Base-by-base conservation (phyloP, 2,113 vertebrate species). In the Sapajus apella region DNA sequence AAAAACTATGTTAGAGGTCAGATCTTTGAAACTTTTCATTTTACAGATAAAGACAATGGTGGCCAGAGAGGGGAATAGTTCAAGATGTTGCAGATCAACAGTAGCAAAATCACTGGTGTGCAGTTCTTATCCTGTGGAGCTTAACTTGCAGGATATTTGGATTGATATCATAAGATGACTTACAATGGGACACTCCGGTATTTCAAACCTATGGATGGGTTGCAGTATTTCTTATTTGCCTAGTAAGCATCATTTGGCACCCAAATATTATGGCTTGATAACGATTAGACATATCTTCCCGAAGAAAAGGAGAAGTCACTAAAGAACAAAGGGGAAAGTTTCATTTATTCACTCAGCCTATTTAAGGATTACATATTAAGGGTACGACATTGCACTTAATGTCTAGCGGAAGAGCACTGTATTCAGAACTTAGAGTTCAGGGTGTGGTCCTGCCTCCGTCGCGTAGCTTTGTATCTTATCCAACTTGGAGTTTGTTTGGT, bases 181-280 rank as follows among this genome's bases (percentile, higher is more conserved):
- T 55, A 18, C 56, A 30, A 18, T 40, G 37, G 58, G 8, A 8
- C 66, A 7, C 73, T n/a, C 17, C 1, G 4, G 35, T 72, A 35
- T 61, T 76, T 87, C 56, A 35, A 89, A 90, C 58, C 32, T 37
- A 79, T 47, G 23, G 37, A 18, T 90, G 81, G 6, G 4, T 70
- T 83, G 72, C 27, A 89, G 21, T 50, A 8, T 55, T 94, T 82
- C 91, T 45, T 66, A 61, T 79, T 94, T 94, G 20, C 27, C 16
- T 88, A 5, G 61, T 58, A 58, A 87, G 35, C 27, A 68, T 86
- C 32, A 70, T 73, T 94, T 82, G 56, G 32, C 72, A 82, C 25
- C 72, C 82, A 97, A 11, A 68, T 94, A 87, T 72, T 90, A 68
- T 80, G 84, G 77, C 50, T 90, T 81, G 45, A 66, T 86, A 87